Conservation (phyloP, 2,888 invertebrate genomes). For the Bellardia pandia region DNA sequence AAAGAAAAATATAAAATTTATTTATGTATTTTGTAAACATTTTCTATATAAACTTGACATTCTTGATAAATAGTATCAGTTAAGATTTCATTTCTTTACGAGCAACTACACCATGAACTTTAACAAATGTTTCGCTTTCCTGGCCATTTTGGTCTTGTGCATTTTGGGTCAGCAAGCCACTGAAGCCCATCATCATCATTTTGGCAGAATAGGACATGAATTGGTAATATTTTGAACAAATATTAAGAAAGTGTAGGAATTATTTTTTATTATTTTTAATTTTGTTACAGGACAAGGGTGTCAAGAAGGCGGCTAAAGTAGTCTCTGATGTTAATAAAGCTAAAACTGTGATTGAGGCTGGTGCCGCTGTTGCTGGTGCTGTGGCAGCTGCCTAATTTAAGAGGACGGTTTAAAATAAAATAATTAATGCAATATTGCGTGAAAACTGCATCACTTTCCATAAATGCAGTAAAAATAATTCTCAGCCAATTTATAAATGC, state of each 20-base stretch:
- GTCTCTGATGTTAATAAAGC: neutral
- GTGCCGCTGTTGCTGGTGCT: conserved; percentile 48
- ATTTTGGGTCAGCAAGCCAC: conserved; percentile 69
- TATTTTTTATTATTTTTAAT: neutral
- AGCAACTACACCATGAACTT: conserved; percentile 65
- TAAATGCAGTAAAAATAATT: no score
- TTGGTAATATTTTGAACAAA: conserved; percentile 44
- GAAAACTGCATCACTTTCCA: no score
- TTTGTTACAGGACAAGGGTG: conserved; percentile 18
- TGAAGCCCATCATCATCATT: conserved; percentile 70
- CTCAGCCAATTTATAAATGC: no score
- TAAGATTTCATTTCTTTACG: neutral
- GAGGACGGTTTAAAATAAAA: no score
- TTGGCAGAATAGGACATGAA: conserved; percentile 67
- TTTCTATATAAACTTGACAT: no score
- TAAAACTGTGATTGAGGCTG: conserved; percentile 42
- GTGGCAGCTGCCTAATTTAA: neutral
- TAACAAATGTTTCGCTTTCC: conserved; percentile 68
- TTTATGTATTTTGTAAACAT: neutral
- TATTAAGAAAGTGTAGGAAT: no score
- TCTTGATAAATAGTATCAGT: neutral
- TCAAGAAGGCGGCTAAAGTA: conserved; percentile 4
- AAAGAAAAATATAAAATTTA: neutral
- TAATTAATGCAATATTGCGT: no score
- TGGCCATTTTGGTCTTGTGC: conserved; percentile 72